These are phyloP conservation scores for Centrocercus urophasianus DNA, from an alignment of 2,113 vertebrate species.

Conservation along the genomic window DNA sequence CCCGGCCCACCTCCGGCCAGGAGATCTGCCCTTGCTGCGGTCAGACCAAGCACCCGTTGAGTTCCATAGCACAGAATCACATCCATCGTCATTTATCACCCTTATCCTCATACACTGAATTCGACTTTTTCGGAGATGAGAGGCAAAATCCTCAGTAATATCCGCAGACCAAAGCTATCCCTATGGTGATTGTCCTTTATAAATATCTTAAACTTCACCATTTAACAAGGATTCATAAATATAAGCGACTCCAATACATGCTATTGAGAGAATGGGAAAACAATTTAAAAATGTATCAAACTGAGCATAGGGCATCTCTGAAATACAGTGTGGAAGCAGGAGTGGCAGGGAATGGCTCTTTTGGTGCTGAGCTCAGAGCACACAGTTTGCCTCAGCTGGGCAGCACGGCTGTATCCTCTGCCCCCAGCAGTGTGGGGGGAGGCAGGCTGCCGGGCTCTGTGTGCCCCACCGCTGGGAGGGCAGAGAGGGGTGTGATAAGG, in stretches of 20 bases:
- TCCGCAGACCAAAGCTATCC: neutral
- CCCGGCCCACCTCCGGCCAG: neutral
- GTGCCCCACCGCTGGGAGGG: neutral
- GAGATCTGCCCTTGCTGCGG: neutral
- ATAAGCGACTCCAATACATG: neutral
- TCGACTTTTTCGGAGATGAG: neutral
- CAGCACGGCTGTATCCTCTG: neutral
- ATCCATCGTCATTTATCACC: neutral
- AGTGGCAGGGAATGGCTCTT: neutral
- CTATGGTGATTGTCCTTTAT: neutral
- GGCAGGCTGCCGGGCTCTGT: neutral
- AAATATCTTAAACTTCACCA: neutral
- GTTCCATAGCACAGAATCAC: accelerated
- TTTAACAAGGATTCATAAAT: neutral
- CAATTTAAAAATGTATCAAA: neutral
- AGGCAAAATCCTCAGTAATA: neutral
- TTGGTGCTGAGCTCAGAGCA: neutral
- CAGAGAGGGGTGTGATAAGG: neutral
- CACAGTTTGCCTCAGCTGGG: neutral
- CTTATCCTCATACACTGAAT: neutral
- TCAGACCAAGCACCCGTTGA: neutral
- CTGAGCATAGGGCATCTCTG: neutral
- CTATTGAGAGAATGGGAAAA: neutral
- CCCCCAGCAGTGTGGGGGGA: neutral
- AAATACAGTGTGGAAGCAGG: accelerated